Percentiles rank a stretch among this genome's conserved stretches.
Conservation (phyloP, 2,888 invertebrate genomes). For the Amphipoea lucens region DNA sequence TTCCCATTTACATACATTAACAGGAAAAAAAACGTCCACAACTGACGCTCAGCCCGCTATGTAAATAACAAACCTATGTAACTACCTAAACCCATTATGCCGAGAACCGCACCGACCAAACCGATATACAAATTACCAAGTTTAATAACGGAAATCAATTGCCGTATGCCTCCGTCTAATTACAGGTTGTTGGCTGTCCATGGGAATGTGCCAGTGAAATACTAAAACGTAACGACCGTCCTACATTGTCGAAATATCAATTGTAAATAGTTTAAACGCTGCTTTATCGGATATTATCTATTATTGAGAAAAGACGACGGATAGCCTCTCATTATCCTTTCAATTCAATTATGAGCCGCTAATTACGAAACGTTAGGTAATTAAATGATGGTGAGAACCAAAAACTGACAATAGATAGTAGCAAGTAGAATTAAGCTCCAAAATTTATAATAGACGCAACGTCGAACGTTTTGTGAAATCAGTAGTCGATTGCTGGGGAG, state of each 20-base stretch:
- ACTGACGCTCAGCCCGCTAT: constrained; percentile 85
- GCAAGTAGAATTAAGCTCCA: constrained; percentile 77
- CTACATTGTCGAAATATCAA: constrained; percentile 72
- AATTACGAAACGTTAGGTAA: constrained; percentile 86
- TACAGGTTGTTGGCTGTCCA: constrained; percentile 71
- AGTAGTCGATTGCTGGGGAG: constrained; percentile 66
- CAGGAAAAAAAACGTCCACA: constrained; percentile 85
- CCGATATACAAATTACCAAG: constrained; percentile 78
- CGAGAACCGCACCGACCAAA: constrained; percentile 75
- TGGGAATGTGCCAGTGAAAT: constrained; percentile 73
- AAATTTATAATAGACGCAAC: constrained; percentile 74
- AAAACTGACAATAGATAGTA: constrained; percentile 85
- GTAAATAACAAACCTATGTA: constrained; percentile 81
- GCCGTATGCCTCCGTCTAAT: constrained; percentile 77
- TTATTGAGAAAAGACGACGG: constrained; percentile 79
- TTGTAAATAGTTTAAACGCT: constrained; percentile 74
- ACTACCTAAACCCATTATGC: constrained; percentile 68
- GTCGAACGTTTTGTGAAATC: constrained; percentile 75
- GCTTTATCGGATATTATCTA: constrained; percentile 78
- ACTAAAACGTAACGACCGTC: constrained; percentile 58
- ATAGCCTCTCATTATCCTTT: constrained; percentile 84
- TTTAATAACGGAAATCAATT: constrained; percentile 87
- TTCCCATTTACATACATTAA: constrained; percentile 90
- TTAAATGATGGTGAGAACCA: constrained; percentile 87
- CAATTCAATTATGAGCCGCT: constrained; percentile 84